Evolutionary conservation across 2,113 vertebrate species (phyloP), one percentile per base, ranked within the genome.

Genomic region (Ahaetulla prasina): DNA sequence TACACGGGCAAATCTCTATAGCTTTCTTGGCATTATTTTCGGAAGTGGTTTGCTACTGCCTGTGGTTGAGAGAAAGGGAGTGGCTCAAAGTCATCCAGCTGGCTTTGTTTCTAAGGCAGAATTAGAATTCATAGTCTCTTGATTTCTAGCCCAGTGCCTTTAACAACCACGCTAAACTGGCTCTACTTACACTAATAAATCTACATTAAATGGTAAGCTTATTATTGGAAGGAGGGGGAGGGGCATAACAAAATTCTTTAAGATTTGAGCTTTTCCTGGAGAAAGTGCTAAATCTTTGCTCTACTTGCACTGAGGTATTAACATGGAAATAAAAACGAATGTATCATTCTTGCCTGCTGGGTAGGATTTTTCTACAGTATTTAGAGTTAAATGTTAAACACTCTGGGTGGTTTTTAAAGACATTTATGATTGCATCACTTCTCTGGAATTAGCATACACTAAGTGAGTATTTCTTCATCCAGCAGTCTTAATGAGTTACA

Each of bases 311-410:
- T 20, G 25, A 84, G n/a, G 47, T 85, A 25, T 91, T 89, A 91
- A 93, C 89, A 91, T 91, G 87, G 47, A 91, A 93, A 89, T 93
- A 87, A 89, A 52, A 92, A 87, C 10, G 55, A 86, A 20, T 25
- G 6, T 85, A 89, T 95, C 95, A 39, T 4, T 90, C 89, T 14
- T 92, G 88, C 92, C 92, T 92, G 88, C 54, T 90, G 74, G 39
- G 54, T 87, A 0, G 0, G 89, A 88, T 93, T 95, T 80, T 93
- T 88, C 30, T n/a, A 85, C 18, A 22, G 47, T 68, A 45, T 50
- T 88, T 60, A 63, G 8, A 23, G 45, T 35, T 68, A 0, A 10
- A 89, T 50, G n/a, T 94, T 92, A 90, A n/a, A 50, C 89, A 30
- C 30, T 91, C 0, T 0, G 18, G 90, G 27, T 52, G 0, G 88